Base-by-base conservation (phyloP, 2,797 vertebrate species). In the Enteromius thamalakanensis region DNA sequence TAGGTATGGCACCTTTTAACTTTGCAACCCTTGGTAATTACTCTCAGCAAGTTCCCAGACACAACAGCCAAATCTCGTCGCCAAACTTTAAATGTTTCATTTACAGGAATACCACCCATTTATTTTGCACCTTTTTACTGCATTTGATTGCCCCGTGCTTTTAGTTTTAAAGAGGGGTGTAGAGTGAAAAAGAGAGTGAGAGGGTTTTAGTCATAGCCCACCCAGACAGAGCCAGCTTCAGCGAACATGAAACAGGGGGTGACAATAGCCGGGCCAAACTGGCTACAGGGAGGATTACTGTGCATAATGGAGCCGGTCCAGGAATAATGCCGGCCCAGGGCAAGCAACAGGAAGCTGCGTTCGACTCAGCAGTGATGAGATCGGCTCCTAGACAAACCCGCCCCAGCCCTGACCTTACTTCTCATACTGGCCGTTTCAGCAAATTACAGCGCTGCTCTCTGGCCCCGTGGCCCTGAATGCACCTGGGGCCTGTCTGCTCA, bases 1-100 rank as follows among this genome's bases (percentile, higher is more conserved):
- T 93, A 93, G 97, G 96, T 95, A 98, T 98, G 97, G 96, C 95
- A 93, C 95, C 94, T 96, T 96, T 98, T 97, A 98, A 98, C 97
- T 97, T 96, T 93, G 90, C 96, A 96, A 96, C 96, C 96, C 95
- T 96, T 95, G 92, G 95, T 96, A 97, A 97, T 96, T 94, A 94
- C 94, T 94, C 95, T 94, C 94, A 95, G 95, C 94, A 95, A 95
- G 95, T 94, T 94, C 95, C 92, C 95, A 97, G 96, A 96, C 96
- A 94, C 88, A 51, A 85, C 87, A 89, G 87, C 87, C 40, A 65
- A 67, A 87, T 83, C 79, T 76, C 83, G 37, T 51, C 32, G 21
- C 32, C 32, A 76, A 40, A 60, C 64, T 49, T 69, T 55, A 49
- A 51, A 37, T 23, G 37, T 82, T 67, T 47, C 23, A 34, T 23